A percentile compares a stretch with the other conserved stretches of the same genome.
These are phyloP conservation scores for Indicator indicator DNA, from an alignment of 2,113 vertebrate genomes.

Conservation along the genomic window DNA sequence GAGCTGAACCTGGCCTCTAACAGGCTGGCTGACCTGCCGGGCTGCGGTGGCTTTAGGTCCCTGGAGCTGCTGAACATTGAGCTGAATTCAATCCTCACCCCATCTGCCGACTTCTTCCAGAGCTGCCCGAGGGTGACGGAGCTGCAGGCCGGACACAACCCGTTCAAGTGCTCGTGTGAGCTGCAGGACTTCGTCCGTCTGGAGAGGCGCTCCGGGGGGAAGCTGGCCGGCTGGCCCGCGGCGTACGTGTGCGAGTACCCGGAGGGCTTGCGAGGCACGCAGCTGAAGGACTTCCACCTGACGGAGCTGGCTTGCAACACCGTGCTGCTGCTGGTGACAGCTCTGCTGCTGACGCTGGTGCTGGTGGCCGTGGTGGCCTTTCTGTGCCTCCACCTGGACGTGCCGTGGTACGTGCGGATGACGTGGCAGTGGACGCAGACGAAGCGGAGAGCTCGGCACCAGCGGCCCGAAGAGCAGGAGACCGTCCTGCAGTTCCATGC, in stretches of 20 bases:
- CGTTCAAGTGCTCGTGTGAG: conserved; percentile 85
- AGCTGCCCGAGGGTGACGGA: conserved; percentile 75
- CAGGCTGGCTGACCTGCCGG: conserved; percentile 81
- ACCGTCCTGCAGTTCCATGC: conserved; percentile 81
- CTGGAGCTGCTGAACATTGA: conserved; percentile 75
- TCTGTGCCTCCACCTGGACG: conserved; percentile 81
- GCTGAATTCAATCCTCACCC: conserved; percentile 78
- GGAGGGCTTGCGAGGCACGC: conserved; percentile 59
- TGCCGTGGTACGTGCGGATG: conserved; percentile 89
- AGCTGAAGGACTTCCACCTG: conserved; percentile 77
- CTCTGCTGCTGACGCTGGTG: conserved; percentile 71
- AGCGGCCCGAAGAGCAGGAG: conserved; percentile 35
- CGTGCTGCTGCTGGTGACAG: conserved; percentile 72
- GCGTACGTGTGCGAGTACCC: conserved; percentile 84
- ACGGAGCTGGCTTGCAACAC: conserved; percentile 79
- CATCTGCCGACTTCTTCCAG: conserved; percentile 68
- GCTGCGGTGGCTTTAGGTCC: conserved; percentile 70
- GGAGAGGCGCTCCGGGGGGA: conserved; percentile 1
- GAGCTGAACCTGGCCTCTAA: conserved; percentile 85
- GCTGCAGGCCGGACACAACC: conserved; percentile 81
- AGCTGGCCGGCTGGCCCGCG: conserved; percentile 80
- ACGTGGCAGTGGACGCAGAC: conserved; percentile 86
- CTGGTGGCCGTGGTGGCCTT: conserved; percentile 38
- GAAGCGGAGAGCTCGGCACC: conserved; percentile 75
- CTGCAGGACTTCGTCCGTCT: conserved; percentile 77